Conservation (phyloP, 2,888 invertebrate genomes). For the Leucophenga montana region DNA sequence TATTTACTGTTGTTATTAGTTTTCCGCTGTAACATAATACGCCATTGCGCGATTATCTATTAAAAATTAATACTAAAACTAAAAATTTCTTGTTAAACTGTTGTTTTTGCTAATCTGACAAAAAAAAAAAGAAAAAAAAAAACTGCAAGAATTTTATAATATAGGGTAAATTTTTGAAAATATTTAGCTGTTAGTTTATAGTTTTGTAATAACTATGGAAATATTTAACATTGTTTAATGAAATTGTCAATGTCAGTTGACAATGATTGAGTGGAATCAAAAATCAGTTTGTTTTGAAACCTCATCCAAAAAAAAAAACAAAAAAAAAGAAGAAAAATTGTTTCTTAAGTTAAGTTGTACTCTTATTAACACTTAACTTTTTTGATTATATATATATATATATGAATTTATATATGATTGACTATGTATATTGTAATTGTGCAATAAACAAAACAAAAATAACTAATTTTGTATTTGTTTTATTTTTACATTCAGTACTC, state of each 20-base stretch:
- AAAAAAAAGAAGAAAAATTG: neutral
- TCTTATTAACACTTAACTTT: slow-evolving; percentile 7
- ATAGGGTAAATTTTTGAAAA: neutral
- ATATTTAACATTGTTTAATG: too few relatives aligned
- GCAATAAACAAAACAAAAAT: slow-evolving; percentile 67
- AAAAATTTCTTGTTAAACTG: neutral
- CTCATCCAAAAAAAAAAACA: neutral
- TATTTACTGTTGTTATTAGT: neutral
- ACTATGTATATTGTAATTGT: slow-evolving; percentile 68
- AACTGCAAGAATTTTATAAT: neutral
- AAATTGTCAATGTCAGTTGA: too few relatives aligned
- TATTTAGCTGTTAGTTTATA: neutral
- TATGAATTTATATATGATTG: slow-evolving; percentile 57
- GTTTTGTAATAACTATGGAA: neutral
- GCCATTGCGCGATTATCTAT: neutral
- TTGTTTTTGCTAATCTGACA: too few relatives aligned
- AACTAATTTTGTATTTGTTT: slow-evolving; percentile 62
- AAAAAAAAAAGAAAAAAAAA: neutral
- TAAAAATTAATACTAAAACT: neutral
- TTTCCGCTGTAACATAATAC: too few relatives aligned
- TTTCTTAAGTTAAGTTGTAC: slow-evolving; percentile 12
- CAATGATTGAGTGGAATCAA: too few relatives aligned
- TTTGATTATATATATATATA: slow-evolving; percentile 41
- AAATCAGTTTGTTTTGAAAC: neutral
- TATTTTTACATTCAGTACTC: slow-evolving; percentile 31